phyloP scores from a whole-genome alignment of 2,797 vertebrate species.

The Channallabes apus region DNA sequence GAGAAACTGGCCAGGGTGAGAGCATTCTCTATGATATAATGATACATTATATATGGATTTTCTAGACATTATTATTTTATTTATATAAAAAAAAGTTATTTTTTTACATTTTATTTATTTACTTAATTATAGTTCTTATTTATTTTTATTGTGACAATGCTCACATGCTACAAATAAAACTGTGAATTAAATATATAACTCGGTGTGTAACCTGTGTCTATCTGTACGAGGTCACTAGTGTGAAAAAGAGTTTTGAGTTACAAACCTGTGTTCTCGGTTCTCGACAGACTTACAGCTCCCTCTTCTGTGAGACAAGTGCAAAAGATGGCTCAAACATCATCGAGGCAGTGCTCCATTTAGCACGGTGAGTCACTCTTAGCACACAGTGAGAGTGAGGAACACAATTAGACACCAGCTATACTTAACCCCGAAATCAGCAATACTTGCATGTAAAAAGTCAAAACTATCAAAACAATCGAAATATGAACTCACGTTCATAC shows the following conservation, averaged over 20 bases:
- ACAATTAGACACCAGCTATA: background rate
- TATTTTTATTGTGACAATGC: too few relatives aligned
- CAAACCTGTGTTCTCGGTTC: constrained; percentile 54
- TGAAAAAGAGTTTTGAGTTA: background rate
- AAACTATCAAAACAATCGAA: background rate
- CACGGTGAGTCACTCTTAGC: constrained; percentile 75
- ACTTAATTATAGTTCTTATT: too few relatives aligned
- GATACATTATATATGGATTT: background rate
- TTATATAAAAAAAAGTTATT: too few relatives aligned
- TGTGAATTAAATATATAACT: background rate
- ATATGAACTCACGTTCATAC: background rate
- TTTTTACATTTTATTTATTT: too few relatives aligned
- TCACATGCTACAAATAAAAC: too few relatives aligned
- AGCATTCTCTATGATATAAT: background rate
- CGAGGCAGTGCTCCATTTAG: constrained; percentile 94
- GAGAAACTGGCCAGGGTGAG: constrained; percentile 96
- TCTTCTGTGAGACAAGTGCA: constrained; percentile 78
- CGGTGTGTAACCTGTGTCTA: too few relatives aligned
- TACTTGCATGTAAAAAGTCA: background rate
- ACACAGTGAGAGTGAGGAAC: background rate
- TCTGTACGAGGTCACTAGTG: background rate
- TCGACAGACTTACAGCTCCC: constrained; percentile 71
- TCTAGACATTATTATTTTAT: too few relatives aligned
- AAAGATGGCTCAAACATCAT: constrained; percentile 92
- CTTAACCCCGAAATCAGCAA: background rate